Evolutionary conservation across 2,797 vertebrate genomes (phyloP), one percentile per base, ranked within the genome.

Genomic region (Buceros bicornis): DNA sequence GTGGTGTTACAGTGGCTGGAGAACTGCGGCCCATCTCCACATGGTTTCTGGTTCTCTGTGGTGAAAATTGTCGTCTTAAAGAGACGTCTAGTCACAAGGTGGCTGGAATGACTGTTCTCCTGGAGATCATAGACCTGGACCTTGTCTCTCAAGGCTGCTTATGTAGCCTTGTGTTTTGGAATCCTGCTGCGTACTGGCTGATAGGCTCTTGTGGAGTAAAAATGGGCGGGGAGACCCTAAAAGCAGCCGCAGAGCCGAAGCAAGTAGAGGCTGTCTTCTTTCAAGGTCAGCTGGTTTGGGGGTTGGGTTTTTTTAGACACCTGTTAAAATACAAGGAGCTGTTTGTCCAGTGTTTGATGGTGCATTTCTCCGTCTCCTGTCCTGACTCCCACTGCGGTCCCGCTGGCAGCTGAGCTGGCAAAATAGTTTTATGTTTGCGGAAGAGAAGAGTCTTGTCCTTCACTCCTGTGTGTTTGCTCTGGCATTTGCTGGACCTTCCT

Each of bases 21-120:
- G 50, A 37, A 11, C 6, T 57, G 50, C 5, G 2, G 35, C 43
- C 0, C 0, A 35, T 29, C 58, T 62, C 60, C 78, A 43, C 29
- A 0, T n/a, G 73, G 35, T 37, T 73, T 70, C 64, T 77, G 8
- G 20, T 70, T 22, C 37, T 73, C 40, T 45, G 28, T 8, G 4
- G 22, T 86, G 35, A 70, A 64, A 73, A 53, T 8, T 48, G 6
- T 31, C 22, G 2, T 58, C 37, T 37, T 87, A 19, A 51, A 51
- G 33, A 19, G 33, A 19, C 53, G 5, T 13, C 33, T 40, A 6
- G 11, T 77, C 10, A 10, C 25, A 7, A 10, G 31, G 17, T 51
- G 13, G 80, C 21, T 81, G 8, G 48, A 19, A 10, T 53, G 57
- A 26, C 35, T 42, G 5, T 48, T 48, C 69, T 58, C 5, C 33